phyloP scores from a whole-genome alignment of 2,888 invertebrate genomes.

The Sisyra nigra region DNA sequence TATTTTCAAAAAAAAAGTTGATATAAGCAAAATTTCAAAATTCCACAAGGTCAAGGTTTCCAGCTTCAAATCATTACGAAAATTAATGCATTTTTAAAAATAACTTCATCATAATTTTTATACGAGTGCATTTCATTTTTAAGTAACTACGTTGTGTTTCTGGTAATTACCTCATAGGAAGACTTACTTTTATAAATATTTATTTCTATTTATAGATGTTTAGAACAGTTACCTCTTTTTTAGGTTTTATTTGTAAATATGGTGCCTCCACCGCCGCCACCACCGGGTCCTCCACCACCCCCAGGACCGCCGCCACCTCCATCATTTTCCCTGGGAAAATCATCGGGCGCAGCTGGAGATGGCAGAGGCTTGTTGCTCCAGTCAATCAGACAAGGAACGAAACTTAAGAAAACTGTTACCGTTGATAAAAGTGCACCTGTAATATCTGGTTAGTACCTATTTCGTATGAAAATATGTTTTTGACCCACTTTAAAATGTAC shows the following conservation, averaged over 20 bases:
- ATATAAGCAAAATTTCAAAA: too few relatives aligned
- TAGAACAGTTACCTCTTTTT: too few relatives aligned
- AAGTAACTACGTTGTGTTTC: too few relatives aligned
- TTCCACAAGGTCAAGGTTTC: too few relatives aligned
- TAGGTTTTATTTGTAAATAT: not conserved
- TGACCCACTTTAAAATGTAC: not conserved
- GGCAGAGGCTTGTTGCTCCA: slow-evolving; percentile 55
- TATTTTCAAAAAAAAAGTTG: too few relatives aligned
- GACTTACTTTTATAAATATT: too few relatives aligned
- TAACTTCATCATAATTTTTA: too few relatives aligned
- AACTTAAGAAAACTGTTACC: slow-evolving; percentile 73
- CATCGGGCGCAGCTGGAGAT: slow-evolving; percentile 31
- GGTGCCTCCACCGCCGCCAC: slow-evolving; percentile 43
- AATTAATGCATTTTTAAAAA: too few relatives aligned
- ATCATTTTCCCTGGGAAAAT: slow-evolving; percentile 27
- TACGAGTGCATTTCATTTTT: too few relatives aligned
- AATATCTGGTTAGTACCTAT: slow-evolving; percentile 41
- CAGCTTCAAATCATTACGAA: too few relatives aligned
- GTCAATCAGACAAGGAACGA: slow-evolving; percentile 69
- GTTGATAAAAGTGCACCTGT: slow-evolving; percentile 78
- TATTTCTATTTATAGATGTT: too few relatives aligned
- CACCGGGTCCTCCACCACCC: slow-evolving; percentile 46
- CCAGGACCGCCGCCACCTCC: slow-evolving; percentile 43
- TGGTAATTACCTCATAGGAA: too few relatives aligned
- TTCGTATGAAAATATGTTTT: slow-evolving; percentile 8